Conservation (phyloP, 2,888 invertebrate species). For the Nephrocerus scutellatus region DNA sequence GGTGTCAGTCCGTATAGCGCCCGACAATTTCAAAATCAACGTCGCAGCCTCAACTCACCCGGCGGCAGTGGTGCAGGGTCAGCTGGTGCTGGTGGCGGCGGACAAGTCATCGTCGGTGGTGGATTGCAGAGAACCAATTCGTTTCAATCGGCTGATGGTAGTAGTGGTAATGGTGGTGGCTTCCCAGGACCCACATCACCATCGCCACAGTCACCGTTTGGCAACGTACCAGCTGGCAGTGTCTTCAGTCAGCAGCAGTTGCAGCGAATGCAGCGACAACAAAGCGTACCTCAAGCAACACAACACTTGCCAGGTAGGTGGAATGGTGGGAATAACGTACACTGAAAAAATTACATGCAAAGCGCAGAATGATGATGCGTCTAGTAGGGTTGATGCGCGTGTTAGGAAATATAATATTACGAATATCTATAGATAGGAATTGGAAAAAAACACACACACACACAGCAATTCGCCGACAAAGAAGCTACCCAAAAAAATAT, state of each 20-base stretch:
- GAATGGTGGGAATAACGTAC: background rate
- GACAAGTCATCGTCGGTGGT: conserved; percentile 23
- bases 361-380: too few relatives aligned
- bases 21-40: conserved; percentile 41
- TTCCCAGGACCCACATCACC: conserved; percentile 37
- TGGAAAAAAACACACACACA: too few relatives aligned
- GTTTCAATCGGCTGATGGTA: conserved; percentile 34
- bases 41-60: conserved; percentile 45
- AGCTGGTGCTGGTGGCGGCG: conserved; percentile 14
- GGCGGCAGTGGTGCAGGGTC: conserved; percentile 32
- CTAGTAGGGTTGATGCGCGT: too few relatives aligned
- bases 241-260: conserved; percentile 42
- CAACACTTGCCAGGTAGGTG: conserved; percentile 47
- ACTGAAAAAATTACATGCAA: too few relatives aligned
- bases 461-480: conserved; percentile 12
- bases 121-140: conserved; percentile 44
- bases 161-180: conserved; percentile 24
- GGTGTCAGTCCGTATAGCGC: conserved; percentile 41
- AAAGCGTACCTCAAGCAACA: conserved; percentile 46
- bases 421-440: too few relatives aligned
- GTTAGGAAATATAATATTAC: too few relatives aligned
- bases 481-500: conserved; percentile 18
- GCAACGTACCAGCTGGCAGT: conserved; percentile 25
- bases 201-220: conserved; percentile 40
- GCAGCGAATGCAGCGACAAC: conserved; percentile 45